Evolutionary conservation across 2,113 vertebrate species (phyloP), one percentile per base, ranked within the genome.

Genomic region (Rhea americana): DNA sequence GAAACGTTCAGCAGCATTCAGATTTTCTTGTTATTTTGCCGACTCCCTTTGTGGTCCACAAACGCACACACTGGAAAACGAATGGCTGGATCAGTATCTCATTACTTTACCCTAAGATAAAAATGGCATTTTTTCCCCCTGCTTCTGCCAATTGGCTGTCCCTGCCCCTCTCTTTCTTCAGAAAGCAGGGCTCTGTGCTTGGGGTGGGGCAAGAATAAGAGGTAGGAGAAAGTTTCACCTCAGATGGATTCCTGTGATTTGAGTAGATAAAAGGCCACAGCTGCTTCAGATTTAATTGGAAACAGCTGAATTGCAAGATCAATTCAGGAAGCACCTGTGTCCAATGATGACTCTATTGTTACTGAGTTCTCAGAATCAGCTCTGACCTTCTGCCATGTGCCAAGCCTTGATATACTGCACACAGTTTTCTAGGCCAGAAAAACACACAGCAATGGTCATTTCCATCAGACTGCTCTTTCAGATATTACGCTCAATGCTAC

Each of bases 271-370:
- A 95, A 91, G 95, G 91, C 94, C 85, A 82, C 98, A 98, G 97
- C 97, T 98, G 98, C 96, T 96, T 89, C 89, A 95, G 91, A 98
- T 96, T 97, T 97, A 97, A 97, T 97, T 96, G 91, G 93, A 97
- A 97, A 87, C 93, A 96, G 96, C 65, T 81, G 76, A 93, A 96
- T 92, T 95, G 96, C 97, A 93, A 95, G 96, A 96, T 83, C 91
- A 88, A 4, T 87, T 92, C 96, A 97, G 94, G 96, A 97, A 98
- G 96, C 98, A 98, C 97, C 97, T 98, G 98, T 96, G 97, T 89
- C 95, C 16, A 4, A 61, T 41, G 97, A 96, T 91, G 96, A 86
- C 88, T 97, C 91, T 84, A 13, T 95, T 97, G 96, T 96, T 93
- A 58, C 86, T 92, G 92, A 85, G 86, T 95, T 93, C 96, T 96